phyloP scores from a whole-genome alignment of 1,140 invertebrate genomes.

The Venturia canescens region DNA sequence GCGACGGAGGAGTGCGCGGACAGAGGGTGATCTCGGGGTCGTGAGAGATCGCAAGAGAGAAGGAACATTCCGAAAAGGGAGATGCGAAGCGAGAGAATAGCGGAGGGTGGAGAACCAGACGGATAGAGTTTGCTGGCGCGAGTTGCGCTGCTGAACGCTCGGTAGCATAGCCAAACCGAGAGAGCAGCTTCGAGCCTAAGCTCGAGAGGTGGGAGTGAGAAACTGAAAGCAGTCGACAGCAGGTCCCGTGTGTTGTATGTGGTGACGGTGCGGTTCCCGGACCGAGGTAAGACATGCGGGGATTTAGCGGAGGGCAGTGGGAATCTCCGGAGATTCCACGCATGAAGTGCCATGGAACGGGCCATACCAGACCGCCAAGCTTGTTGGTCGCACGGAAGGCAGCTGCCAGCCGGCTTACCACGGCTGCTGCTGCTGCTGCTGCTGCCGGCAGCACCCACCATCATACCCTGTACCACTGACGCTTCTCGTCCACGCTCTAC shows the following conservation, averaged over 20 bases:
- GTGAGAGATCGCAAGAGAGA: constrained; percentile 2
- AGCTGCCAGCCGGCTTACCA: constrained; percentile 73
- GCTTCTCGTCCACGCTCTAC: constrained; percentile 19
- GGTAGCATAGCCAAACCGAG: constrained; percentile 2
- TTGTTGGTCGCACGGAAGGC: constrained; percentile 72
- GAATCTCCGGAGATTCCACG: constrained; percentile 73
- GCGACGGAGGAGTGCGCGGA: constrained; percentile 20
- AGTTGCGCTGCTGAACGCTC: constrained; percentile 36
- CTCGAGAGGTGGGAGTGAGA: constrained; percentile 26
- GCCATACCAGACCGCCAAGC: constrained; percentile 65
- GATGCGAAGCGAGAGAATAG: constrained; percentile 33
- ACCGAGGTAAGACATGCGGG: constrained; percentile 41
- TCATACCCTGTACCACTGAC: constrained; percentile 11
- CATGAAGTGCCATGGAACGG: constrained; percentile 67
- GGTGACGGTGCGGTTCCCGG: constrained; percentile 47
- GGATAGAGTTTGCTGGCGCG: constrained; percentile 32
- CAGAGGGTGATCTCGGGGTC: constrained; percentile 28
- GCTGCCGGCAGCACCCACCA: constrained; percentile 35
- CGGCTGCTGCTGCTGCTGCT: constrained; percentile 48
- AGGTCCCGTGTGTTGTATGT: constrained; percentile 35
- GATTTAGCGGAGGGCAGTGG: constrained; percentile 49
- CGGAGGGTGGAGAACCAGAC: constrained; percentile 37
- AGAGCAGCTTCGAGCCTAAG: constrained; percentile 19
- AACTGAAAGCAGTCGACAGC: constrained; percentile 11
- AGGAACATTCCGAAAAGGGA: constrained; percentile 10